Conservation (phyloP, 1,140 invertebrate species). For the Pseudomyrmex concolor region DNA sequence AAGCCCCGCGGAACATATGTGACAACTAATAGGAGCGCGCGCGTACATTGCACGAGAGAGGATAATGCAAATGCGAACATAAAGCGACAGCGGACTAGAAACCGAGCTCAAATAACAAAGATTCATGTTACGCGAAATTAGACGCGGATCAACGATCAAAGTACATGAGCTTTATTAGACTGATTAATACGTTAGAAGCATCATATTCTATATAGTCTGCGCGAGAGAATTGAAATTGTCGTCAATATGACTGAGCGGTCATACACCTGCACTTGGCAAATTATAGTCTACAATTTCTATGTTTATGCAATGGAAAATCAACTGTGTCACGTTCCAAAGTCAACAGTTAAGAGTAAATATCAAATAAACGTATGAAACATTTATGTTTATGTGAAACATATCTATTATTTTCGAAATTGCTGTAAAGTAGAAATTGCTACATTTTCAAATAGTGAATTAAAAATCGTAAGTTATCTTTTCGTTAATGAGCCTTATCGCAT, state of each 20-base stretch:
- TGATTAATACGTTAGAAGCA: slow-evolving; percentile 46
- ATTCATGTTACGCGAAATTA: slow-evolving; percentile 57
- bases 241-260: slow-evolving; percentile 1
- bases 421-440: no score
- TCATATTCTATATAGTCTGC: slow-evolving; percentile 13
- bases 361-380: neutral
- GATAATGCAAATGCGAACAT: slow-evolving; percentile 49
- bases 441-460: neutral
- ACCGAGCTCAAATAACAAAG: slow-evolving; percentile 47
- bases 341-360: slow-evolving; percentile 32
- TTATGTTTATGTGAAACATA: neutral
- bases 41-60: slow-evolving; percentile 33
- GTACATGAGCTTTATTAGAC: slow-evolving; percentile 46
- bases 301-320: neutral
- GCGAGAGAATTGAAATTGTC: slow-evolving; percentile 36
- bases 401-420: no score
- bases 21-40: slow-evolving; percentile 48
- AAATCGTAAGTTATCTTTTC: neutral
- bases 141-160: slow-evolving; percentile 58
- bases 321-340: neutral
- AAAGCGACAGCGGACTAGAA: slow-evolving; percentile 35
- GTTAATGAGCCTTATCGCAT: neutral
- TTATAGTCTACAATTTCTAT: slow-evolving; percentile 32
- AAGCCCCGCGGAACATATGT: slow-evolving; percentile 41
- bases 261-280: slow-evolving; percentile 10